These are phyloP conservation scores for Hecatera dysodea DNA, from an alignment of 2,888 invertebrate genomes.

Conservation along the genomic window DNA sequence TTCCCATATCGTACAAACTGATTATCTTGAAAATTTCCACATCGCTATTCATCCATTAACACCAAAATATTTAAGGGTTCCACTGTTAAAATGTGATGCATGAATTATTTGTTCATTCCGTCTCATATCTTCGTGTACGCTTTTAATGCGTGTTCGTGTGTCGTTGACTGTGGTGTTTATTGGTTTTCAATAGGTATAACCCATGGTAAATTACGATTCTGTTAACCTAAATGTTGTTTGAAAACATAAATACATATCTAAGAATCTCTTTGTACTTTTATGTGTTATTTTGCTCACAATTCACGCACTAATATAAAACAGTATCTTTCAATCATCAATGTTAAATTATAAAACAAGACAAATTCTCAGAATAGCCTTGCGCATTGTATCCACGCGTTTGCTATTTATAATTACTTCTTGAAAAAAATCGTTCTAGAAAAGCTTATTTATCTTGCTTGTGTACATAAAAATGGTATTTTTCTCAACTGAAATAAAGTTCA, in stretches of 20 bases:
- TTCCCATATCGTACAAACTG: neutral
- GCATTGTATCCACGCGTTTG: slow-evolving; percentile 88
- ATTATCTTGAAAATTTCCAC: slow-evolving; percentile 9
- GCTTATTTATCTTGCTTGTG: slow-evolving; percentile 71
- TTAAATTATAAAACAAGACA: slow-evolving; percentile 84
- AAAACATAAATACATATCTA: slow-evolving; percentile 78
- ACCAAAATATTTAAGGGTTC: slow-evolving; percentile 45
- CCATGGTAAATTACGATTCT: slow-evolving; percentile 78
- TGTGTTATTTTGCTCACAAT: slow-evolving; percentile 77
- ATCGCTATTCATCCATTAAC: slow-evolving; percentile 11
- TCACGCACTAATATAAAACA: slow-evolving; percentile 80
- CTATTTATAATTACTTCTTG: slow-evolving; percentile 89
- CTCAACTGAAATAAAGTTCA: slow-evolving; percentile 74
- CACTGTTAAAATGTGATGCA: slow-evolving; percentile 45
- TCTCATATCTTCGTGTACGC: slow-evolving; percentile 60
- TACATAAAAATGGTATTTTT: slow-evolving; percentile 69
- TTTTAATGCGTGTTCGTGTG: slow-evolving; percentile 59
- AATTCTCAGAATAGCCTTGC: slow-evolving; percentile 87
- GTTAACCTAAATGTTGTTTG: slow-evolving; percentile 80
- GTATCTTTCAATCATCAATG: slow-evolving; percentile 82
- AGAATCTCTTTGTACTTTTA: slow-evolving; percentile 80
- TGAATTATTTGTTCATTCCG: slow-evolving; percentile 58
- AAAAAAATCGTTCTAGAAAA: slow-evolving; percentile 73
- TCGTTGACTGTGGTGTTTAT: slow-evolving; percentile 71
- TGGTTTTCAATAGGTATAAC: slow-evolving; percentile 75